Evolutionary conservation across 2,888 invertebrate genomes (phyloP), one percentile per base, ranked within the genome.

Genomic region (Pomacea canaliculata): DNA sequence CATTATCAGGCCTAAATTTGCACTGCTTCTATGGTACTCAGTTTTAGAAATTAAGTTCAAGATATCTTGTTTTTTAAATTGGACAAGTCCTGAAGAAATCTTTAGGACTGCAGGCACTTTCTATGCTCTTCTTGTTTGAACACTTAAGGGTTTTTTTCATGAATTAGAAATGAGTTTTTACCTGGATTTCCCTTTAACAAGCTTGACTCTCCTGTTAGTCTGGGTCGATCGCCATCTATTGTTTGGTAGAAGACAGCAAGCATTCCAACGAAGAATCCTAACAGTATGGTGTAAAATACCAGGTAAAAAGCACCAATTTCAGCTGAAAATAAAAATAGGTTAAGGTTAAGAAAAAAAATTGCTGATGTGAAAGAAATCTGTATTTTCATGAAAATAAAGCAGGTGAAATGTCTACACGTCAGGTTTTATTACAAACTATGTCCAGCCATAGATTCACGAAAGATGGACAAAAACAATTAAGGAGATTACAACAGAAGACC

Each of bases 291-390:
- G 93, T 98, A 99, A 94, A 98, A 99, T 91, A 98, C 94, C 86
- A 97, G 92, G 93, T 99, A 99, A 93, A 99, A 99, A 84, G 98
- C 92, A 85, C 96, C 93, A 92, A 99, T 98, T 93, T 98, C 97
- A 85, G 95, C 90, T 90, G 86, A 63, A 84, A 86, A 73, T 70
- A n/a, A 27, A 23, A 73, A 76, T 19, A 71, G 4, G 51, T 19
- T n/a, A 16, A 71, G 3, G 63, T 62, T 49, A 71, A 49, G 16
- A 66, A 71, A 60, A 23, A n/a, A 63, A 75, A 37, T 37, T 74
- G 66, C 66, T 46, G 4, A 23, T 70, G 7, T 70, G 27, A 49
- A 56, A 19, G 60, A 37, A 71, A 59, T 37, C 16, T 5, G 0
- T 51, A 51, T 46, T 27, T 70, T 9, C 51, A 51, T 19, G 51